Base-by-base conservation (phyloP, 2,888 invertebrate genomes). In the Amphipoea lucens region DNA sequence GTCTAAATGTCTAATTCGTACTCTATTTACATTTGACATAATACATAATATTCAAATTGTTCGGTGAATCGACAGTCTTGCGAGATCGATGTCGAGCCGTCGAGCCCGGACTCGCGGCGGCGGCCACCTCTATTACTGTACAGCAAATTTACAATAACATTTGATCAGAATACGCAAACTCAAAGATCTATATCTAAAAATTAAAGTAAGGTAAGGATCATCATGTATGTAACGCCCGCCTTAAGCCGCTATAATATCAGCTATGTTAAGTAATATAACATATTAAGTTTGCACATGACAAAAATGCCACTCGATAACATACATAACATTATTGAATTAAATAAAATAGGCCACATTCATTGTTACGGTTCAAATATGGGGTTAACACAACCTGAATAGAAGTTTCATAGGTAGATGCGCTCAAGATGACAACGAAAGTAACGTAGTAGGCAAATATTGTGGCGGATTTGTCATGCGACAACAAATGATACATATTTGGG, bases 131-230 rank as follows among this genome's bases (percentile, higher is more conserved):
- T 91, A 90, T 93, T 92, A 94, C 94, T 96, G 95, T 96, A 96
- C 96, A 96, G 91, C 94, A 95, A 95, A 96, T 96, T 96, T 96
- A 96, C 96, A 96, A 96, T 95, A 95, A 95, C 94, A 93, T 95
- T 96, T 96, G 95, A 96, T 96, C 96, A 94, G 94, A 94, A 95
- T 95, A 95, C 95, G 94, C 95, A 96, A 96, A 96, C 96, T 96
- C 95, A 95, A 95, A 94, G 92, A 94, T 94, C 94, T 96, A 96
- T 89, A 94, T 94, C 95, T 96, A 96, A 95, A 93, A 92, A 94
- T 93, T 95, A 94, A 93, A 92, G 92, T 95, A 94, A 94, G 92
- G 94, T 95, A 95, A 94, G 93, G 94, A 94, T 94, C 92, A 90
- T 92, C 87, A 87, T 94, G 93, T 94, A 94, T 94, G 93, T 87